phyloP scores from a whole-genome alignment of 2,113 vertebrate genomes.

The Gnathonemus echidnorhynchus region DNA sequence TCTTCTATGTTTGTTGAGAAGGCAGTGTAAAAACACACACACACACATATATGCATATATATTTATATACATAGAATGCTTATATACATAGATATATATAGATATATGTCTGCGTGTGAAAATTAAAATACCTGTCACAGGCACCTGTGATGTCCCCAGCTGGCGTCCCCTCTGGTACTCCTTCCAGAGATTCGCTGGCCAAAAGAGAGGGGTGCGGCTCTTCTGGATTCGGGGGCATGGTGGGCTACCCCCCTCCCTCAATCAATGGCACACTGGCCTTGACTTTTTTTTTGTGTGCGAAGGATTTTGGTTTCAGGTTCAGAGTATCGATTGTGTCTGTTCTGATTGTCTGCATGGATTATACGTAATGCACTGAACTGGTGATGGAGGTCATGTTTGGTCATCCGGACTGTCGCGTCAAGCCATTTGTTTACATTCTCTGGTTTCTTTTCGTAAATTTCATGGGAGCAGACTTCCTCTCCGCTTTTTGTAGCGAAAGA shows the following conservation, averaged over 20 bases:
- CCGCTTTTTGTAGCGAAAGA: constrained; percentile 28
- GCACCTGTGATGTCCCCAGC: constrained; percentile 67
- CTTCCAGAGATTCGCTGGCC: constrained; percentile 62
- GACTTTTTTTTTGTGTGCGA: constrained; percentile 5
- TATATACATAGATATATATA: constrained; percentile 57
- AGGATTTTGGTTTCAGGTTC: constrained; percentile 31
- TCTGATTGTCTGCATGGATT: background rate
- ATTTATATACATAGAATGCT: constrained; percentile 16
- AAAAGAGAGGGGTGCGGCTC: constrained; percentile 57
- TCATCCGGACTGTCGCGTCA: constrained; percentile 5
- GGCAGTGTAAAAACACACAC: constrained; percentile 71
- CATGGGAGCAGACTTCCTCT: constrained; percentile 20
- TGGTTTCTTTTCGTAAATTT: constrained; percentile 35
- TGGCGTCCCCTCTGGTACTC: constrained; percentile 71
- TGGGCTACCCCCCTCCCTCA: constrained; percentile 48
- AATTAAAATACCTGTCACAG: constrained; percentile 73
- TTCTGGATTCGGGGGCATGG: constrained; percentile 56
- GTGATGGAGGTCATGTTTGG: constrained; percentile 18
- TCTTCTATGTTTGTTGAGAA: constrained; percentile 59
- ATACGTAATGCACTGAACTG: background rate
- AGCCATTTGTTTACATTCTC: constrained; percentile 16
- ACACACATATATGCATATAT: constrained; percentile 20
- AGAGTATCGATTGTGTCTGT: background rate
- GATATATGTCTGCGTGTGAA: constrained; percentile 72
- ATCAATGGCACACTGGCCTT: constrained; percentile 51